Conservation (phyloP, 2,113 vertebrate genomes). For the Sturnira hondurensis region DNA sequence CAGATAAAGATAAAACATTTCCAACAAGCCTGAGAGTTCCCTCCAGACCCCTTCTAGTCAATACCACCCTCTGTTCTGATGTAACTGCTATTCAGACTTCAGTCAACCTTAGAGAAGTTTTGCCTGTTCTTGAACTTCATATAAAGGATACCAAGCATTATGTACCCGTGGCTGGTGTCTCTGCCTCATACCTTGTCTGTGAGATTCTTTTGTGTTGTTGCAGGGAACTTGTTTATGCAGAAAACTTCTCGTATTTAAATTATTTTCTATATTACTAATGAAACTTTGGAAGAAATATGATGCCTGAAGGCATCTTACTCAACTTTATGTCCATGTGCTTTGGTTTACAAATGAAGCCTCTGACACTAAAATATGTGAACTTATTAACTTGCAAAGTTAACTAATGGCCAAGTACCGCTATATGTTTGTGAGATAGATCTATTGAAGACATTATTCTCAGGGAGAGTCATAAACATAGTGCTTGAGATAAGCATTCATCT, state of each 20-base stretch:
- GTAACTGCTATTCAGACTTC: neutral
- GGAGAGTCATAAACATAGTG: neutral
- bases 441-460: neutral
- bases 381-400: neutral
- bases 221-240: neutral
- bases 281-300: neutral
- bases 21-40: neutral
- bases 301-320: neutral
- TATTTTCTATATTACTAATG: neutral
- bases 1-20: neutral
- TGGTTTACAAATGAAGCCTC: neutral
- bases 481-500: neutral
- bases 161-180: neutral
- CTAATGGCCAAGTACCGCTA: neutral
- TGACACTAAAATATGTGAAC: neutral
- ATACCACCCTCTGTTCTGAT: neutral
- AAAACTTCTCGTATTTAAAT: slow-evolving; percentile 10
- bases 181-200: neutral
- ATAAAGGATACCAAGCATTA: neutral
- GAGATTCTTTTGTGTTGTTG: neutral
- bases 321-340: neutral
- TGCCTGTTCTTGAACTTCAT: neutral
- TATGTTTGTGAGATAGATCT: neutral
- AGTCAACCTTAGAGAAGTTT: neutral
- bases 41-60: neutral